Evolutionary conservation across 2,797 vertebrate genomes (phyloP).

Genomic region (Prionace glauca): DNA sequence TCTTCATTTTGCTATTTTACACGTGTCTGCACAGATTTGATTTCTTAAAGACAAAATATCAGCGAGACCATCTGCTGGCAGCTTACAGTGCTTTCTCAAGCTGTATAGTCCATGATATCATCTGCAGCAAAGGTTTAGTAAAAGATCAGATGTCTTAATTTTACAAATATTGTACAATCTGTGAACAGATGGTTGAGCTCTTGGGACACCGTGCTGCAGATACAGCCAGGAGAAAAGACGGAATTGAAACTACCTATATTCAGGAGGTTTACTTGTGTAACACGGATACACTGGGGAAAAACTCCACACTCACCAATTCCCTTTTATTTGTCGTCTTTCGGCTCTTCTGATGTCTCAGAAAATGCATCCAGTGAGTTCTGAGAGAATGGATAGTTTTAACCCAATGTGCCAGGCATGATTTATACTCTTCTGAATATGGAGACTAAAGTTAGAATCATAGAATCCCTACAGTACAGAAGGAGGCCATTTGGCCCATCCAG

Average conservation of each 20-base stretch:
- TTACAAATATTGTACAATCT: background rate
- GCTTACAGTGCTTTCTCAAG: background rate
- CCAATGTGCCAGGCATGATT: background rate
- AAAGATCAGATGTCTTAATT: slow-evolving; percentile 41
- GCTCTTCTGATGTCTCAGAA: background rate
- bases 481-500: too few species aligned
- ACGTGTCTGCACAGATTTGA: background rate
- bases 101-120: background rate
- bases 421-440: background rate
- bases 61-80: slow-evolving; percentile 2
- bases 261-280: background rate
- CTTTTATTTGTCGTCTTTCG: background rate
- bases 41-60: background rate
- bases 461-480: too few species aligned
- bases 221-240: background rate
- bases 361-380: background rate
- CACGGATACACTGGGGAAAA: background rate
- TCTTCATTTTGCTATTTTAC: background rate
- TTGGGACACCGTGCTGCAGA: background rate
- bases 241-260: background rate
- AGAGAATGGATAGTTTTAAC: too few species aligned
- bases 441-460: background rate
- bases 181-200: background rate
- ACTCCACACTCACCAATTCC: background rate
- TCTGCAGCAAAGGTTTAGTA: slow-evolving; percentile 40